Evolutionary conservation across 1,140 invertebrate genomes (phyloP).

Genomic region (Radopholus similis): DNA sequence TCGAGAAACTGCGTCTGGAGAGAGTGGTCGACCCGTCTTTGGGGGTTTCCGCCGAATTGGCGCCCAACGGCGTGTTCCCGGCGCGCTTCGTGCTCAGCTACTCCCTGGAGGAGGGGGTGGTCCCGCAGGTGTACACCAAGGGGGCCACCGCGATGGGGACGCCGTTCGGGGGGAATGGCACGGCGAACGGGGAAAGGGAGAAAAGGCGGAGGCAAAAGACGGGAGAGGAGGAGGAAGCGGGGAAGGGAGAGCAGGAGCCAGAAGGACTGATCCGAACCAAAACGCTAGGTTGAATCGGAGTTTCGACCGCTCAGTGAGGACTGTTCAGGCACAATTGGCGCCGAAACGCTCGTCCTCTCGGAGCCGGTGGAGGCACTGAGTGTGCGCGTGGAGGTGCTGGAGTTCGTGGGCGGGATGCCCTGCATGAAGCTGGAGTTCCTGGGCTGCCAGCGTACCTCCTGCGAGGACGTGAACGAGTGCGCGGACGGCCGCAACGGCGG

Average conservation of each 20-base stretch:
- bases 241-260: neutral
- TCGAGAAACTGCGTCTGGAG: constrained; percentile 48
- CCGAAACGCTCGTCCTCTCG: constrained; percentile 77
- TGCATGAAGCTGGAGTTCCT: constrained; percentile 86
- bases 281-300: neutral
- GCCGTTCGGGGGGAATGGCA: no score
- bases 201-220: neutral
- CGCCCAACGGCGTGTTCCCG: constrained; percentile 66
- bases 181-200: no score
- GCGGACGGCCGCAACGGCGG: constrained; percentile 76
- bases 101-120: constrained; percentile 68
- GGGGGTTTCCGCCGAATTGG: constrained; percentile 72
- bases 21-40: constrained; percentile 23
- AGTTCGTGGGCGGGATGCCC: constrained; percentile 75
- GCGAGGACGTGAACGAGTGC: constrained; percentile 87
- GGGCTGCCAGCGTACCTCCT: constrained; percentile 84
- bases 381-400: constrained; percentile 78
- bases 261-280: neutral
- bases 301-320: neutral
- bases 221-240: neutral
- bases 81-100: constrained; percentile 21
- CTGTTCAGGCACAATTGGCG: constrained; percentile 65
- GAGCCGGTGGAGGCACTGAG: constrained; percentile 85
- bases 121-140: constrained; percentile 65
- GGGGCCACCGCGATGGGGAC: constrained; percentile 56